Conservation (phyloP, 1,140 invertebrate species). For the Drosophila aff. region DNA sequence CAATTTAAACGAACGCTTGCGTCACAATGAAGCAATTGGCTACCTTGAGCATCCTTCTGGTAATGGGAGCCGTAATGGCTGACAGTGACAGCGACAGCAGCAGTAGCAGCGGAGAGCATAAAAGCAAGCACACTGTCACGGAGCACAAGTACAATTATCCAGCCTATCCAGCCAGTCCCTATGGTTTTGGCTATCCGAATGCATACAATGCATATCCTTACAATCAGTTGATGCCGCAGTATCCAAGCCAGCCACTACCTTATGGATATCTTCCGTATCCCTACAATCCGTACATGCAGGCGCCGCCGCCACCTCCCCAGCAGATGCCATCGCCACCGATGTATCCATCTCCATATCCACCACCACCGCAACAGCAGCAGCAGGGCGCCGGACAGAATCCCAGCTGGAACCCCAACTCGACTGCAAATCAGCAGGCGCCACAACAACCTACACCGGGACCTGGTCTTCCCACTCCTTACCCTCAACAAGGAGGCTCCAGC, state of each 20-base stretch:
- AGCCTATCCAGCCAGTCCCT: conserved; percentile 18
- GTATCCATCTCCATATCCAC: conserved; percentile 19
- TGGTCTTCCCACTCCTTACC: conserved; percentile 4
- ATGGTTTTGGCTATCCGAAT: conserved; percentile 17
- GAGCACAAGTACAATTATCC: conserved; percentile 62
- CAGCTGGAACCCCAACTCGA: conserved; percentile 10
- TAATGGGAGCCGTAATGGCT: conserved; percentile 35
- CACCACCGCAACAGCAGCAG: background rate
- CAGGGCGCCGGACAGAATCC: background rate
- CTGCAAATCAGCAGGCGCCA: conserved; percentile 10
- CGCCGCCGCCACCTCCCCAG: conserved; percentile 9
- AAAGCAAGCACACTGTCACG: background rate
- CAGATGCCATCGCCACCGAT: conserved; percentile 4
- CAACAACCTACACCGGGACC: background rate
- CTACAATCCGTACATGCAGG: conserved; percentile 34
- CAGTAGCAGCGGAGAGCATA: conserved; percentile 38
- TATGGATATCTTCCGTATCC: conserved; percentile 11
- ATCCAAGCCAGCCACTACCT: conserved; percentile 4
- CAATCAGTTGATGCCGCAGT: conserved; percentile 22
- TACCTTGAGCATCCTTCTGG: conserved; percentile 26
- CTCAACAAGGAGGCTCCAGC: conserved; percentile 38
- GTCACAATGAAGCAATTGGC: conserved; percentile 27
- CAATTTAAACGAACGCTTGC: conserved; percentile 5
- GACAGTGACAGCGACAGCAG: conserved; percentile 47
- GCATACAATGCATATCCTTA: conserved; percentile 19